Percentiles rank a stretch among this genome's conserved stretches.
Evolutionary conservation across 2,113 vertebrate species (phyloP).

Genomic region (Nesospiza acunhae): DNA sequence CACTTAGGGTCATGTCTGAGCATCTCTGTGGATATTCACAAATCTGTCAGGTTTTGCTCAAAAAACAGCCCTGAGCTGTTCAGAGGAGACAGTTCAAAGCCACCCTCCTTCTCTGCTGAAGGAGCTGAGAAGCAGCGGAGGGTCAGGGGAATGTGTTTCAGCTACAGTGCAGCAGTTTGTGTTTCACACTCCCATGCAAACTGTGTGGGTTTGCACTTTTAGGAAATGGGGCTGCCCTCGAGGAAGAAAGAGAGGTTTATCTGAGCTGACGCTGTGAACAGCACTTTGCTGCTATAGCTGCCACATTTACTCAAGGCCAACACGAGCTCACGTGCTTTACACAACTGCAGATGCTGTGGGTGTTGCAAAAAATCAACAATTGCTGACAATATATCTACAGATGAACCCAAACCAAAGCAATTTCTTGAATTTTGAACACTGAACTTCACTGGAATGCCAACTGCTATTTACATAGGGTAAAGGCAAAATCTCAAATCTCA

Average conservation of each 20-base stretch:
- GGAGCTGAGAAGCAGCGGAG: not conserved
- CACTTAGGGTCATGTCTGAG: not conserved
- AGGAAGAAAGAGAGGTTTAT: slow-evolving; percentile 38
- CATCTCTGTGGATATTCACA: not conserved
- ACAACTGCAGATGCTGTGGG: not conserved
- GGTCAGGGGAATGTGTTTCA: not conserved
- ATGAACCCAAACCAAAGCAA: not conserved
- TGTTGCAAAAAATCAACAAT: not conserved
- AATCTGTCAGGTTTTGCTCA: not conserved
- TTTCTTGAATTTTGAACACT: not conserved
- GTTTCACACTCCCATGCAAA: not conserved
- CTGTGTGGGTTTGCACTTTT: slow-evolving; percentile 8
- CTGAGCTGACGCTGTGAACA: slow-evolving; percentile 5
- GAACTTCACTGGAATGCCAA: not conserved
- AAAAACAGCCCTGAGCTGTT: not conserved
- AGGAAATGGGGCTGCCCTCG: not conserved
- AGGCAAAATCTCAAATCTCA: not conserved
- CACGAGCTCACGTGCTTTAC: not conserved
- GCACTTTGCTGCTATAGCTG: slow-evolving; percentile 41
- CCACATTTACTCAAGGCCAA: slow-evolving; percentile 50
- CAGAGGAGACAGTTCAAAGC: not conserved
- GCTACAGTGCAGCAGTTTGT: not conserved
- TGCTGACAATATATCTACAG: not conserved
- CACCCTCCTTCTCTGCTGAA: not conserved
- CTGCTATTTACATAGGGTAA: not conserved